phyloP scores from a whole-genome alignment of 2,888 invertebrate genomes.

The Aplocera efformata region DNA sequence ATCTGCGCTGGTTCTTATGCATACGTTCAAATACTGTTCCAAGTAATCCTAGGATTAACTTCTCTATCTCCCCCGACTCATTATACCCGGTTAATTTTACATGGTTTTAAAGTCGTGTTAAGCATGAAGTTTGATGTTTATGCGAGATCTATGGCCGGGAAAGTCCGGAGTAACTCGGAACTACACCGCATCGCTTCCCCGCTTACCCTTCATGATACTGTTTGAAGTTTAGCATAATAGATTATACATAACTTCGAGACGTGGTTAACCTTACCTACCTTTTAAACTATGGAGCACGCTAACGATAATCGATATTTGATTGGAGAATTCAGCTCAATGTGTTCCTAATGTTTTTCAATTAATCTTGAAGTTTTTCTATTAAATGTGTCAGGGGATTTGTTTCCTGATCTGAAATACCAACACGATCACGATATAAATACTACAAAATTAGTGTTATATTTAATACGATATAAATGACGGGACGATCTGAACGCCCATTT shows the following conservation, averaged over 20 bases:
- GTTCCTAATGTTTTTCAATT: conserved; percentile 2
- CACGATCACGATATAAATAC: no score
- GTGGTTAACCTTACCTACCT: conserved; percentile 11
- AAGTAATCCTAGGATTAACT: conserved; percentile 43
- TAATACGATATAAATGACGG: no score
- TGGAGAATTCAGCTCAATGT: neutral
- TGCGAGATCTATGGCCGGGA: conserved; percentile 21
- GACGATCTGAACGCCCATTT: no score
- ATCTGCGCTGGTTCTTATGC: no score
- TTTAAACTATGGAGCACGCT: conserved; percentile 6
- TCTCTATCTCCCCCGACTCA: conserved; percentile 40
- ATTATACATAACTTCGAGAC: conserved; percentile 18
- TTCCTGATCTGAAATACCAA: neutral
- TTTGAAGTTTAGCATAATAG: conserved; percentile 19
- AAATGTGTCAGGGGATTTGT: neutral
- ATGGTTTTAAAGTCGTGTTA: conserved; percentile 37
- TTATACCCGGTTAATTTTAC: conserved; percentile 53
- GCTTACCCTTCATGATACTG: conserved; percentile 14
- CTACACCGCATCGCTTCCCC: conserved; percentile 16
- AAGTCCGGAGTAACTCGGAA: conserved; percentile 16
- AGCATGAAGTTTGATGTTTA: conserved; percentile 41
- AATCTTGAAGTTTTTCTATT: neutral
- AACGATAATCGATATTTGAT: conserved; percentile 8
- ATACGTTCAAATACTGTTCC: conserved; percentile 29
- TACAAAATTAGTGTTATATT: no score